Base-by-base conservation (phyloP, 2,113 vertebrate genomes). In the Sander lucioperca region DNA sequence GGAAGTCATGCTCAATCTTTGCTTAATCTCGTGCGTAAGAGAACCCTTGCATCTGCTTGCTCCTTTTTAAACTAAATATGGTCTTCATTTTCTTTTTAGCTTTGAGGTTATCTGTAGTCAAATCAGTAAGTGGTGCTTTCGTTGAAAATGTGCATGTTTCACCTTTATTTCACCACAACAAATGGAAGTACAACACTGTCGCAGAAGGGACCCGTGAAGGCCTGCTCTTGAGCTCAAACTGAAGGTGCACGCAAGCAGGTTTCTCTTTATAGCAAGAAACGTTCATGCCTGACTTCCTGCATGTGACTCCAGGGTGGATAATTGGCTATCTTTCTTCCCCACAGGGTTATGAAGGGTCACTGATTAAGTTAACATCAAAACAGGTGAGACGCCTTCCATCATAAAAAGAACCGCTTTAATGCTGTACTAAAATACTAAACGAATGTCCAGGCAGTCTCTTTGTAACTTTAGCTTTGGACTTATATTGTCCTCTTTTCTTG, bases 301-400 rank as follows among this genome's bases (percentile, higher is more conserved):
- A 94, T 94, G 93, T 93, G 92, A 95, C 90, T 92, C 72, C 77
- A 77, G 73, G 72, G 75, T 88, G 85, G 90, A 87, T 95, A 95
- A 93, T 92, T 94, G 92, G 90, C 90, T 91, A 67, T 94, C 80
- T 86, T 93, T 93, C 90, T 87, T 91, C 92, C 93, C 89, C 83
- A 72, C 95, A 99, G 98, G 98, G 98, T 88, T 99, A 99, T 94
- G 98, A 99, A 96, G 98, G 98, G 83, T 99, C 98, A 92, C 95
- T 99, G 94, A 99, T 99, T 96, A 99, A 99, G 94, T 96, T 99
- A 94, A 99, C 97, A 48, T 99, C 98, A 80, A 98, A 98, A 96
- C 98, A 99, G 98, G 98, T 99, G 90, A 95, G 95, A 66, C n/a
- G 43, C 67, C 86, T 67, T 84, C 74, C 39, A 47, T 88, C 61